These are phyloP conservation scores for Odontothrips loti DNA, from an alignment of 2,888 invertebrate genomes.

Conservation along the genomic window DNA sequence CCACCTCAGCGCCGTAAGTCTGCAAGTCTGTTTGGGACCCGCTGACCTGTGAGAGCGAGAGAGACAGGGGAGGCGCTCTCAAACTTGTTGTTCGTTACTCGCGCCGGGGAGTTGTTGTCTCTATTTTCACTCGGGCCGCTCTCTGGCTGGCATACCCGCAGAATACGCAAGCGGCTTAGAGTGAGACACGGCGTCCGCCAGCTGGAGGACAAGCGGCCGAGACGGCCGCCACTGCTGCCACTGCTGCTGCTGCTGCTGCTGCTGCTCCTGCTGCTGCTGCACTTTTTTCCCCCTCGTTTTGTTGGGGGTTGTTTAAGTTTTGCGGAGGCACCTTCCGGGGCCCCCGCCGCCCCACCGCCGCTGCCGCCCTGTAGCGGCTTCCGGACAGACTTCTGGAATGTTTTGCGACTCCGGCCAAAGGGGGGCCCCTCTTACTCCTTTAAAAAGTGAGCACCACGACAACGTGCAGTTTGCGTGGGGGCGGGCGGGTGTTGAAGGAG, in stretches of 20 bases:
- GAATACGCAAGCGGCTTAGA: background rate
- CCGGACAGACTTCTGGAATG: too few species aligned
- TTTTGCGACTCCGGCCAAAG: too few species aligned
- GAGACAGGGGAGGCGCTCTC: background rate
- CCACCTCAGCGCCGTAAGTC: too few species aligned
- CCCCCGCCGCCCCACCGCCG: background rate
- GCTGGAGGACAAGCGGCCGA: background rate
- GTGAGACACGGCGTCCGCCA: background rate
- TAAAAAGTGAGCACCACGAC: too few species aligned
- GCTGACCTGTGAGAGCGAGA: background rate
- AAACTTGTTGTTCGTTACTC: background rate
- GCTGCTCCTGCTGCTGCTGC: background rate
- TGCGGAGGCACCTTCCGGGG: background rate
- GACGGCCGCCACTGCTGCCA: background rate
- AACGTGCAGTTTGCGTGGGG: too few species aligned
- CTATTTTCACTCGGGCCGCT: background rate
- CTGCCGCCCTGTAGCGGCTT: too few species aligned
- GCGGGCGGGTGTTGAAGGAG: too few species aligned
- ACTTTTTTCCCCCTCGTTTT: background rate
- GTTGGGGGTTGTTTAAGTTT: background rate
- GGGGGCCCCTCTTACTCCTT: too few species aligned
- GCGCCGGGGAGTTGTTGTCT: background rate
- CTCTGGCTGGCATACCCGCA: background rate
- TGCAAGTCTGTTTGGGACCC: background rate
- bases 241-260: background rate